Evolutionary conservation across 2,888 invertebrate species (phyloP).

Genomic region (Rhagonycha fulva): DNA sequence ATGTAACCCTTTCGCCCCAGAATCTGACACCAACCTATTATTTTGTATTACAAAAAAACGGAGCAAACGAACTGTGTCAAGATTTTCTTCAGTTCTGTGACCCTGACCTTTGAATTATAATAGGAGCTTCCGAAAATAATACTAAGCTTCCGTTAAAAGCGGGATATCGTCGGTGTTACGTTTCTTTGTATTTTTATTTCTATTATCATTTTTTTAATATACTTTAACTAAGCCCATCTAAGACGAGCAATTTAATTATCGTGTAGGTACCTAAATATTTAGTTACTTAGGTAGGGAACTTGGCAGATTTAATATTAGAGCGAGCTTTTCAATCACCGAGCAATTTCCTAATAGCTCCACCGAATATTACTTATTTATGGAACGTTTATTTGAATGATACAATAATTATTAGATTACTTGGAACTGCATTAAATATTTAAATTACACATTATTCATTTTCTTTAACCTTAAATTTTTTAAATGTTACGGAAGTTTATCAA

Average conservation of each 20-base stretch:
- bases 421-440: background rate
- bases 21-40: conserved; percentile 57
- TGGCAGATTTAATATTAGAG: conserved; percentile 24
- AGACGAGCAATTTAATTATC: background rate
- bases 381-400: background rate
- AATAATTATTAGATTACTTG: background rate
- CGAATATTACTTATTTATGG: conserved; percentile 5
- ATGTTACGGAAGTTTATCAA: no score
- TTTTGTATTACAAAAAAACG: conserved; percentile 52
- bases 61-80: conserved; percentile 58
- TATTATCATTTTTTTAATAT: conserved; percentile 6
- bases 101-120: conserved; percentile 28
- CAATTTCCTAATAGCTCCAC: conserved; percentile 39
- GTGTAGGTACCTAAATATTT: conserved; percentile 5
- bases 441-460: background rate
- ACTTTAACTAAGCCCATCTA: background rate
- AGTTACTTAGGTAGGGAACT: conserved; percentile 13
- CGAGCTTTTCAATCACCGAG: conserved; percentile 34
- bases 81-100: conserved; percentile 44
- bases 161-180: background rate
- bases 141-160: conserved; percentile 23
- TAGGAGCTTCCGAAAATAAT: conserved; percentile 18
- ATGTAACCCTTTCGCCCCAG: conserved; percentile 55
- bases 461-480: no score
- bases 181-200: conserved; percentile 6